Conservation (phyloP, 2,888 invertebrate genomes). For the Leucozona laternaria region DNA sequence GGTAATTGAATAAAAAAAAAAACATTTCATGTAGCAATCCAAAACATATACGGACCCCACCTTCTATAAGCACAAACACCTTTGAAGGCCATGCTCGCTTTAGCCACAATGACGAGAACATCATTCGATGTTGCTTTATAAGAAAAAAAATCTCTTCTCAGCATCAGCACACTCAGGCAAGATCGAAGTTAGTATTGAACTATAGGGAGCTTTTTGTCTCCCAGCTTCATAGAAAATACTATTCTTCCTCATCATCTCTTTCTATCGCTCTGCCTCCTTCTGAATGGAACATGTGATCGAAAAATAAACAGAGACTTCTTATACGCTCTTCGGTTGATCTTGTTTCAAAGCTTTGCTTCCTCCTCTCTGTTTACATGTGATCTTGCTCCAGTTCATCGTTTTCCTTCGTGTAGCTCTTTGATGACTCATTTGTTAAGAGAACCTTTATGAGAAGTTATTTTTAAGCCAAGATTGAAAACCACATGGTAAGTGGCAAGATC, state of each 20-base stretch:
- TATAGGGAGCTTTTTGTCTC: constrained; percentile 47
- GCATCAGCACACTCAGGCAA: constrained; percentile 8
- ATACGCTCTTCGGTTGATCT: constrained; percentile 30
- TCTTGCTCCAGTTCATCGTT: constrained; percentile 62
- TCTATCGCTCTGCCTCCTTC: not conserved
- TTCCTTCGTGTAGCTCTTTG: constrained; percentile 14
- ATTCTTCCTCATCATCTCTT: constrained; percentile 18
- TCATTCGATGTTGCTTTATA: constrained; percentile 69
- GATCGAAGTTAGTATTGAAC: not conserved
- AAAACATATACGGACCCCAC: constrained; percentile 55
- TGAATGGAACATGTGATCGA: constrained; percentile 2
- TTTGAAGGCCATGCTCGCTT: constrained; percentile 73
- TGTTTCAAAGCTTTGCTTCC: constrained; percentile 28
- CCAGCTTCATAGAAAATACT: constrained; percentile 2
- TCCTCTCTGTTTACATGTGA: constrained; percentile 71
- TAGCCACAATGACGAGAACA: constrained; percentile 72
- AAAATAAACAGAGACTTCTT: constrained; percentile 49
- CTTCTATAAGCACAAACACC: constrained; percentile 64
- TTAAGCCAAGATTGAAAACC: constrained; percentile 42
- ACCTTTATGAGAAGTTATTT: not conserved
- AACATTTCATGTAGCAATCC: not conserved
- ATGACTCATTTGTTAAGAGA: constrained; percentile 60
- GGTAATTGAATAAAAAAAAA: constrained; percentile 11
- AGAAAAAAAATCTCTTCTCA: constrained; percentile 30
- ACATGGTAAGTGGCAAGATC: constrained; percentile 40